A percentile compares a stretch with the other conserved stretches of the same genome.
Conservation (phyloP, 2,888 invertebrate species). For the Epinotia brunnichana region DNA sequence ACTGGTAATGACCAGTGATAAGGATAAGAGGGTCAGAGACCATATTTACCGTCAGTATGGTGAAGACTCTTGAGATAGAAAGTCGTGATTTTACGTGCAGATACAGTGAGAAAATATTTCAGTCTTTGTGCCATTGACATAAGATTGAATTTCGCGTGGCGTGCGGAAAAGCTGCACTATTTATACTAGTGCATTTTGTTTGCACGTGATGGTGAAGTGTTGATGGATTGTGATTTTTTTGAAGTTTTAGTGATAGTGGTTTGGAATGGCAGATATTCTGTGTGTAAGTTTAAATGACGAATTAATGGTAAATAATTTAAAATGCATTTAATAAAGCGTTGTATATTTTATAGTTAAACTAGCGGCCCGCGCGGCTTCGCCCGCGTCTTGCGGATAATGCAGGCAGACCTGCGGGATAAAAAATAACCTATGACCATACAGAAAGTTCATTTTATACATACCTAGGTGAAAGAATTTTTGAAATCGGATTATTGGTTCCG, state of each 20-base stretch:
- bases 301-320: background rate
- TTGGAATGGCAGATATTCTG: slow-evolving; percentile 7
- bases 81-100: slow-evolving; percentile 21
- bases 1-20: background rate
- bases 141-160: too few relatives aligned
- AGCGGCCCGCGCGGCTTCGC: too few relatives aligned
- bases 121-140: too few relatives aligned
- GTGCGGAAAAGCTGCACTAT: background rate
- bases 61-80: slow-evolving; percentile 13
- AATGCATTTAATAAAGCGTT: background rate
- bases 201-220: background rate
- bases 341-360: too few relatives aligned
- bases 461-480: too few relatives aligned
- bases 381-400: too few relatives aligned
- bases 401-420: too few relatives aligned
- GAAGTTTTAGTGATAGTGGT: background rate
- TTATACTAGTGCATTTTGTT: background rate
- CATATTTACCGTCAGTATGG: slow-evolving; percentile 22
- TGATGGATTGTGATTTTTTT: slow-evolving; percentile 1
- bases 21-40: slow-evolving; percentile 39
- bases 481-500: too few relatives aligned
- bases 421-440: too few relatives aligned
- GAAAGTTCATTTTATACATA: too few relatives aligned
- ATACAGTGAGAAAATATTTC: too few relatives aligned
- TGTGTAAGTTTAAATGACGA: slow-evolving; percentile 9